These are phyloP conservation scores for Micrasema minimum DNA, from an alignment of 1,140 invertebrate species.

Conservation along the genomic window DNA sequence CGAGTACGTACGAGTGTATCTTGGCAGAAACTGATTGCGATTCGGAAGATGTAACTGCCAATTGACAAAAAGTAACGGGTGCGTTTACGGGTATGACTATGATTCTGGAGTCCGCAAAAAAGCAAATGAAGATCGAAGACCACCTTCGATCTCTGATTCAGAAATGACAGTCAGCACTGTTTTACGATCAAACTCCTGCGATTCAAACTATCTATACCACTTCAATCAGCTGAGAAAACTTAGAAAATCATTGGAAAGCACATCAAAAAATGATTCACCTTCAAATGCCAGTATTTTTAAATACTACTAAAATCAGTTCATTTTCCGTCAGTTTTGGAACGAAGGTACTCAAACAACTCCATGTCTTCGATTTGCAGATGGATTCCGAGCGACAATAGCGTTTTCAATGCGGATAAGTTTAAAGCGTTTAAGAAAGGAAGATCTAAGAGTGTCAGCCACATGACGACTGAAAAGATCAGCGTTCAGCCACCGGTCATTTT, in stretches of 20 bases:
- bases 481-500: slow-evolving; percentile 56
- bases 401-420: slow-evolving; percentile 13
- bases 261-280: slow-evolving; percentile 16
- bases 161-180: slow-evolving; percentile 51
- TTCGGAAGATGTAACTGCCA: slow-evolving; percentile 46
- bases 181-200: slow-evolving; percentile 49
- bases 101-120: slow-evolving; percentile 33
- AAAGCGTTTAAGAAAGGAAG: slow-evolving; percentile 47
- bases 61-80: slow-evolving; percentile 35
- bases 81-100: slow-evolving; percentile 21
- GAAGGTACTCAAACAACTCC: slow-evolving; percentile 44
- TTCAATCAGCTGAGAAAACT: slow-evolving; percentile 47
- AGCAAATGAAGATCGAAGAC: neutral
- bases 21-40: slow-evolving; percentile 42
- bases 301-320: slow-evolving; percentile 47
- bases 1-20: slow-evolving; percentile 45
- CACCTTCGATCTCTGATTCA: slow-evolving; percentile 33
- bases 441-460: slow-evolving; percentile 50
- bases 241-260: slow-evolving; percentile 42
- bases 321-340: slow-evolving; percentile 42
- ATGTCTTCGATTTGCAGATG: slow-evolving; percentile 45
- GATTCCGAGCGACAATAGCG: slow-evolving; percentile 18
- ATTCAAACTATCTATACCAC: slow-evolving; percentile 48
- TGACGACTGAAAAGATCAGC: slow-evolving; percentile 52
- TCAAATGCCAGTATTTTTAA: slow-evolving; percentile 40